These are phyloP conservation scores for Cyprinodon tularosa DNA, from an alignment of 2,113 vertebrate genomes.

Conservation along the genomic window DNA sequence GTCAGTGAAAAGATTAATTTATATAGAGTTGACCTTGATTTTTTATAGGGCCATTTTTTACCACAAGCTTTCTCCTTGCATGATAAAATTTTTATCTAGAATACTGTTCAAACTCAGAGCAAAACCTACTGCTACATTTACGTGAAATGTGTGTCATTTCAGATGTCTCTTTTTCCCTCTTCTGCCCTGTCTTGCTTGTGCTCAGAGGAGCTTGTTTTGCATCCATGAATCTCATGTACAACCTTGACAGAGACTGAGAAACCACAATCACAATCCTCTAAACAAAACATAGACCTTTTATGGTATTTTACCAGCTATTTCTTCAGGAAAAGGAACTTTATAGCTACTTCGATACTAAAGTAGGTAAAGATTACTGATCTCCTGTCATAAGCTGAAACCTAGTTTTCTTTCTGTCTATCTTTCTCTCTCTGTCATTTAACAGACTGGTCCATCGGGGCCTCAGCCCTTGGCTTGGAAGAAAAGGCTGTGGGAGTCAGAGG, in stretches of 20 bases:
- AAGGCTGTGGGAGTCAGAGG: constrained; percentile 53
- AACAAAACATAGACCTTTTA: constrained; percentile 17
- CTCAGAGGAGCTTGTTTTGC: constrained; percentile 12
- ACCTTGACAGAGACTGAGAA: constrained; percentile 30
- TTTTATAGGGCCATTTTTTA: constrained; percentile 16
- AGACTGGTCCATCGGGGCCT: constrained; percentile 55
- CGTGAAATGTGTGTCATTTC: constrained; percentile 21
- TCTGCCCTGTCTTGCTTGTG: not conserved
- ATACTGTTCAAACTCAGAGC: not conserved
- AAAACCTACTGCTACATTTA: constrained; percentile 7
- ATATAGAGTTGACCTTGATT: constrained; percentile 12
- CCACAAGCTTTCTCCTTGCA: constrained; percentile 13
- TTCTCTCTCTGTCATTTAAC: constrained; percentile 50
- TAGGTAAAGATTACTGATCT: constrained; percentile 59
- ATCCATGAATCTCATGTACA: constrained; percentile 17
- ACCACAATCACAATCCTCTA: constrained; percentile 14
- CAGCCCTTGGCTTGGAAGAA: constrained; percentile 49
- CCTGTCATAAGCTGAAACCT: constrained; percentile 37
- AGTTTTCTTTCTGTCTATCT: constrained; percentile 32
- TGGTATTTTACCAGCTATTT: constrained; percentile 29
- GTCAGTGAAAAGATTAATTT: constrained; percentile 13
- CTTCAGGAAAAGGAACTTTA: constrained; percentile 26
- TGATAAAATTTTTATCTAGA: constrained; percentile 13
- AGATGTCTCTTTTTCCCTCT: not conserved
- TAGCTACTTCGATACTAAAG: constrained; percentile 45